phyloP scores from a whole-genome alignment of 2,113 vertebrate species.

The Sprattus sprattus region DNA sequence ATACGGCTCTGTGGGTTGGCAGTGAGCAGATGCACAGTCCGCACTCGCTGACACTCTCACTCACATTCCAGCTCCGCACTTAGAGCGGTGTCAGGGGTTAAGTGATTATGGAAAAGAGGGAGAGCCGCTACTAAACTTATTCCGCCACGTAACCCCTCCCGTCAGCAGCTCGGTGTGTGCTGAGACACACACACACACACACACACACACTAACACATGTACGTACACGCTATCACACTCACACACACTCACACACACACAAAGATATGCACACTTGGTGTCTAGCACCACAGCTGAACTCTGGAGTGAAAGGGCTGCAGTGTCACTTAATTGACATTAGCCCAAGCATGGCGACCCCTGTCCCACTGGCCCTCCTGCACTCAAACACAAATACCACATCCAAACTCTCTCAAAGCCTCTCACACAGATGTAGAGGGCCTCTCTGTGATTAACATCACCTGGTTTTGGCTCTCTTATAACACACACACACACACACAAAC shows the following conservation, averaged over 20 bases:
- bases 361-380: conserved; percentile 9
- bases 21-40: not conserved
- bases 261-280: not conserved
- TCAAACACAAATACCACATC: not conserved
- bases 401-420: not conserved
- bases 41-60: not conserved
- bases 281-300: not conserved
- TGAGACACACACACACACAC: not conserved
- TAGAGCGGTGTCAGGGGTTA: conserved; percentile 62
- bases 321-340: not conserved
- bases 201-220: not conserved
- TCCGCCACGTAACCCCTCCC: conserved; percentile 62
- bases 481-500: conserved; percentile 15
- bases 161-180: conserved; percentile 61
- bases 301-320: not conserved
- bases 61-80: not conserved
- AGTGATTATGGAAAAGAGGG: conserved; percentile 67
- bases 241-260: not conserved
- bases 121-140: conserved; percentile 60
- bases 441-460: conserved; percentile 11
- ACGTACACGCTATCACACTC: not conserved
- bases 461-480: not conserved
- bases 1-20: not conserved
- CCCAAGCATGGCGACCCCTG: not conserved
- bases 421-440: not conserved